phyloP scores from a whole-genome alignment of 2,113 vertebrate species.

The Thryonomys swinderianus region DNA sequence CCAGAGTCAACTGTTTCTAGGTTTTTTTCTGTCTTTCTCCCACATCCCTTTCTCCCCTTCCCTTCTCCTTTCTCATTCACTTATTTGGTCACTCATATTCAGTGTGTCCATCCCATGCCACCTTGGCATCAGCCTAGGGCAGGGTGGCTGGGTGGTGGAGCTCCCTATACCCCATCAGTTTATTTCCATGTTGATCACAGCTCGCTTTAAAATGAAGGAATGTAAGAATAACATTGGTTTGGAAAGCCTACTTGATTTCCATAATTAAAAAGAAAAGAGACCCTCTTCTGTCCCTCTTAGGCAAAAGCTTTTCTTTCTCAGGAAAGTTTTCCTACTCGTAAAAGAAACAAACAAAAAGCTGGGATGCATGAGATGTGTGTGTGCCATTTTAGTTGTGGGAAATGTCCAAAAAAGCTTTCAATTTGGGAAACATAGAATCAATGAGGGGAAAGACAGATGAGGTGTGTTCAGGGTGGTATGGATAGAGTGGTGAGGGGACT shows the following conservation, averaged over 20 bases:
- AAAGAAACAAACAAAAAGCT: no score
- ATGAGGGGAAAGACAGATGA: not conserved
- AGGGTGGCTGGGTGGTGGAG: not conserved
- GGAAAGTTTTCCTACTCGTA: no score
- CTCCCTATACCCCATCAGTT: not conserved
- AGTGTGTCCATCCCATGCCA: not conserved
- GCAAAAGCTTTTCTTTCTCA: no score
- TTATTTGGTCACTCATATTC: not conserved
- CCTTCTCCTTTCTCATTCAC: not conserved
- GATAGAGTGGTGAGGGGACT: no score
- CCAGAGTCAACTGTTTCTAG: not conserved
- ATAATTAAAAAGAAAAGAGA: slow-evolving; percentile 8
- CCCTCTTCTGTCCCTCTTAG: no score
- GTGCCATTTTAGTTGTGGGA: not conserved
- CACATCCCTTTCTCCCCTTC: not conserved
- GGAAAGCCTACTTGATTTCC: not conserved
- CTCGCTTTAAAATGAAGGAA: not conserved
- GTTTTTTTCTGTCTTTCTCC: not conserved
- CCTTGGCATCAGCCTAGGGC: not conserved
- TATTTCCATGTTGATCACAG: not conserved
- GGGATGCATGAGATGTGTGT: not conserved
- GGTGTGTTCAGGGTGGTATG: no score
- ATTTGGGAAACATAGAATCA: not conserved
- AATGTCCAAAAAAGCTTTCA: not conserved
- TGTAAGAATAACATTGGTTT: not conserved